Evolutionary conservation across 2,888 invertebrate species (phyloP).

Genomic region (Lycaena phlaeas): DNA sequence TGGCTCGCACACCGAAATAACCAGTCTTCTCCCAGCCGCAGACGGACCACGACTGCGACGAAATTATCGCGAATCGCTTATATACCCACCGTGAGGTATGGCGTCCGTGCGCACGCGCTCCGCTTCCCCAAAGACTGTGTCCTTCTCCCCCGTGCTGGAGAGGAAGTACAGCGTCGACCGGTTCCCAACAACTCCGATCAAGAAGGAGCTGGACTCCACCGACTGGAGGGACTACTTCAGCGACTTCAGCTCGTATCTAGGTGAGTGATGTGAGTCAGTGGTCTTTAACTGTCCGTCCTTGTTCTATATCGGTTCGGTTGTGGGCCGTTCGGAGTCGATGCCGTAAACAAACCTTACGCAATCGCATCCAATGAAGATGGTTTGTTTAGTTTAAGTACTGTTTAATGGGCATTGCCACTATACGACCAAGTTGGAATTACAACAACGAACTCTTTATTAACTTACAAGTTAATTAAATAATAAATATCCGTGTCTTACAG

Average conservation of each 20-base stretch:
- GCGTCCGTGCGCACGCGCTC: constrained; percentile 77
- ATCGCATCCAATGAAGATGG: constrained; percentile 30
- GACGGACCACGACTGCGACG: constrained; percentile 61
- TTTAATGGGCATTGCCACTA: constrained; percentile 1
- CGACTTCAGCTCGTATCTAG: constrained; percentile 67
- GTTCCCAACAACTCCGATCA: constrained; percentile 32
- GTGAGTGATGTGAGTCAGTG: constrained; percentile 62
- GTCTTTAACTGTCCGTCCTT: constrained; percentile 58
- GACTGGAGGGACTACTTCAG: constrained; percentile 66
- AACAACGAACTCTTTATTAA: too few relatives aligned
- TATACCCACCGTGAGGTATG: constrained; percentile 64
- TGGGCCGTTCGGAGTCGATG: constrained; percentile 47
- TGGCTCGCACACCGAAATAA: constrained; percentile 54
- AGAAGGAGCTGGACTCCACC: constrained; percentile 46
- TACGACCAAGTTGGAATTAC: constrained; percentile 2
- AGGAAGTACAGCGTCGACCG: constrained; percentile 68
- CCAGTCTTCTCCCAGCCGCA: constrained; percentile 60
- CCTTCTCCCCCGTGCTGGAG: constrained; percentile 76
- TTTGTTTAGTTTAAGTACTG: constrained; percentile 13
- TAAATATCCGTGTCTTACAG: too few relatives aligned
- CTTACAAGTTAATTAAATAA: too few relatives aligned
- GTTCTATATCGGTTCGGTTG: constrained; percentile 63
- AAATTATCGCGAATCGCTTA: constrained; percentile 41
- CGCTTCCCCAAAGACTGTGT: constrained; percentile 76
- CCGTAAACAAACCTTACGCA: constrained; percentile 62